phyloP scores from a whole-genome alignment of 2,888 invertebrate species.

The Lordiphosa fenestrarum region DNA sequence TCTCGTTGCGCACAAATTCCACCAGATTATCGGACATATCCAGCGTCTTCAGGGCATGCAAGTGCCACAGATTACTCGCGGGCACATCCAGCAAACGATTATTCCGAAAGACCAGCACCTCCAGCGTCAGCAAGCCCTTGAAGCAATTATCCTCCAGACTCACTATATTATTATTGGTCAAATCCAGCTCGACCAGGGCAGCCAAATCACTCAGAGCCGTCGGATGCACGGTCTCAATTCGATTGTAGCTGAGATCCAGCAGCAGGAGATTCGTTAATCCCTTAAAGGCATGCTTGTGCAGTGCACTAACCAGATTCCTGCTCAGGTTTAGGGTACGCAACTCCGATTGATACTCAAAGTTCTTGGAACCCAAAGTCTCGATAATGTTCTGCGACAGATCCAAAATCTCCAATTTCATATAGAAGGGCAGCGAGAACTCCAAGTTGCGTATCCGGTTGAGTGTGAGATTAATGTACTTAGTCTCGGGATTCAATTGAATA shows the following conservation, averaged over 20 bases:
- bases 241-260: slow-evolving; percentile 89
- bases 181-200: slow-evolving; percentile 86
- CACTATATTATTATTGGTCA: slow-evolving; percentile 88
- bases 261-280: slow-evolving; percentile 86
- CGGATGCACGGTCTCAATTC: slow-evolving; percentile 86
- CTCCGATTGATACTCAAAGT: slow-evolving; percentile 89
- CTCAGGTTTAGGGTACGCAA: slow-evolving; percentile 89
- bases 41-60: slow-evolving; percentile 86
- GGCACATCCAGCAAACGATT: slow-evolving; percentile 91
- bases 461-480: slow-evolving; percentile 90
- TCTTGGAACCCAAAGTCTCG: slow-evolving; percentile 88
- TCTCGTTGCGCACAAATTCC: slow-evolving; percentile 86
- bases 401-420: slow-evolving; percentile 88
- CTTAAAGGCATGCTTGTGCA: slow-evolving; percentile 88
- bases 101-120: slow-evolving; percentile 87
- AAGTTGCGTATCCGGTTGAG: slow-evolving; percentile 90
- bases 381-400: slow-evolving; percentile 92
- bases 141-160: slow-evolving; percentile 87
- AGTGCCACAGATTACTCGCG: slow-evolving; percentile 84
- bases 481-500: slow-evolving; percentile 93
- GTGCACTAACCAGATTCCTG: slow-evolving; percentile 86
- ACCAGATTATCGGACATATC: slow-evolving; percentile 91
- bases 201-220: slow-evolving; percentile 90
- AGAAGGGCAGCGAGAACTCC: slow-evolving; percentile 89
- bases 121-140: slow-evolving; percentile 85